phyloP scores from a whole-genome alignment of 2,888 invertebrate genomes.

The Osmoderma eremita region DNA sequence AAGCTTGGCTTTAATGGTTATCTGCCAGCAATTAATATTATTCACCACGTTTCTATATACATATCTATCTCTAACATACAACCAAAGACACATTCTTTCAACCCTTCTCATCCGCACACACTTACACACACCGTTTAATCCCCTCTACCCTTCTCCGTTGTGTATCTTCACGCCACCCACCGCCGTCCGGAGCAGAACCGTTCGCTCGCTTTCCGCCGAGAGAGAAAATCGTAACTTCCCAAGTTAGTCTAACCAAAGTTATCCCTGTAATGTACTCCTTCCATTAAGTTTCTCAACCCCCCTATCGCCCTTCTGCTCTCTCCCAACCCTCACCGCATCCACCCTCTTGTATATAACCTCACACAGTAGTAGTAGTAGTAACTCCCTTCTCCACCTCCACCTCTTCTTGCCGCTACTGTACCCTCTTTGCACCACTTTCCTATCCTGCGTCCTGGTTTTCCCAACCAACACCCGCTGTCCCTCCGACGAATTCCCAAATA shows the following conservation, averaged over 20 bases:
- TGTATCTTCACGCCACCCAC: conserved; percentile 15
- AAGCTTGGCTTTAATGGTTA: too few relatives aligned
- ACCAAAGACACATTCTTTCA: not conserved
- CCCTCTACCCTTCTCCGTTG: conserved; percentile 13
- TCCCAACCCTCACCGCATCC: conserved; percentile 19
- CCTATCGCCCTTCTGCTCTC: conserved; percentile 44
- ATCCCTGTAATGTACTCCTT: conserved; percentile 62
- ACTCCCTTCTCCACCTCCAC: conserved; percentile 47
- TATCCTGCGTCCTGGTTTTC: not conserved
- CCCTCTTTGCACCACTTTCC: not conserved
- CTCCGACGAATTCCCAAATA: conserved; percentile 13
- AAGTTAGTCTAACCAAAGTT: conserved; percentile 60
- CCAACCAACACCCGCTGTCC: not conserved
- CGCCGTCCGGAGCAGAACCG: not conserved
- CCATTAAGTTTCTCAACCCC: conserved; percentile 53
- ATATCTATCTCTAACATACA: too few relatives aligned
- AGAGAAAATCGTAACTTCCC: conserved; percentile 43
- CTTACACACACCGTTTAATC: conserved; percentile 17
- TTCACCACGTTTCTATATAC: too few relatives aligned
- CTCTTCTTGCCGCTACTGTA: not conserved
- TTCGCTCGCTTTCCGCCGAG: conserved; percentile 18
- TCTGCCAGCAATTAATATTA: too few relatives aligned
- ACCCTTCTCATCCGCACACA: not conserved
- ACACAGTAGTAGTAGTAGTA: conserved; percentile 49
- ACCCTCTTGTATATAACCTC: conserved; percentile 42